Base-by-base conservation (phyloP, 1,140 invertebrate genomes). In the Drosophila grimshawi region DNA sequence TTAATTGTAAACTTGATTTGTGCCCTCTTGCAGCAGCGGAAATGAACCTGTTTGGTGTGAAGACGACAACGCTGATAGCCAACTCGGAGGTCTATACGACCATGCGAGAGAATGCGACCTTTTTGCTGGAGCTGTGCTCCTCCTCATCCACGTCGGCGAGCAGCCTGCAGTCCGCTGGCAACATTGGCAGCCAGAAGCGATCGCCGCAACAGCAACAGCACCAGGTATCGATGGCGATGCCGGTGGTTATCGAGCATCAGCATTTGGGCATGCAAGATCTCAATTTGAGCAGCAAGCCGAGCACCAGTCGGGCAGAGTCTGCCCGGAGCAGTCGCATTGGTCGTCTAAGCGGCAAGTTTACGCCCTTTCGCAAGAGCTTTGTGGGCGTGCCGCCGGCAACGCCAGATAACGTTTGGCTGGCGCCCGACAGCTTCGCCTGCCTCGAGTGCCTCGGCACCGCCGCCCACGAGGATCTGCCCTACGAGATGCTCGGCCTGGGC, bases 81-180 rank as follows among this genome's bases (percentile, higher is more conserved):
- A 92, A 92, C n/a, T 81, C 91, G 1, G 92, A 92, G 60, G 82
- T 92, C 8, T 92, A 92, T 43, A 91, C 90, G 29, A 92, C 90
- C 0, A 97, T 99, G 94, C 97, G 96, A 73, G 97, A 98, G 86
- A 99, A 99, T 93, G 97, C 98, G 0, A 95, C 98, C 93, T 99
- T 99, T 91, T 93, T 99, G 7, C 93, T 99, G 57, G 98, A 99
- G 88, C 92, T 99, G 51, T 92, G 90, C 45, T 92, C 92, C 3
- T 80, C 75, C 3, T 67, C 78, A 27, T 77, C 61, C 6, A 67
- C 76, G 2, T 29, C 70, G 2, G 46, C 39, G 8, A 32, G 35
- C 49, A 4, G 43, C 52, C n/a, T 45, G 41, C 3, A 29, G 5
- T 6, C 8, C 19, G 7, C 43, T 27, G n/a, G 32, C n/a, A 10